Evolutionary conservation across 1,140 invertebrate genomes (phyloP), one percentile per base, ranked within the genome.

Genomic region (Mercenaria mercenaria): DNA sequence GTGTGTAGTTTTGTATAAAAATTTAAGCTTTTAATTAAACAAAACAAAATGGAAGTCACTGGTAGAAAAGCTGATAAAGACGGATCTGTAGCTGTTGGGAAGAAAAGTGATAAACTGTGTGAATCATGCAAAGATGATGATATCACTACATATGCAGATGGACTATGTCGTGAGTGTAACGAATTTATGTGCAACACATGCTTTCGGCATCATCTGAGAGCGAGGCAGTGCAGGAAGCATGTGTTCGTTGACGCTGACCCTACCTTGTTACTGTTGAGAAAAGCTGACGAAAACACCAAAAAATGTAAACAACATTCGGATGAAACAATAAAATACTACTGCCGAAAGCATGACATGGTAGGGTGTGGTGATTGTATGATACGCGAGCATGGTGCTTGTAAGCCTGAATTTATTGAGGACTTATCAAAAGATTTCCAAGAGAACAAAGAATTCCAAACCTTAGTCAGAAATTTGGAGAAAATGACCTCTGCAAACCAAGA

Each of bases 291-390:
- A 29, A n/a, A 72, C 2, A 34, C 6, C 2, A 26, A 29, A 18
- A 37, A 18, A 37, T 72, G 67, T 41, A 72, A 41, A 34, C 15
- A 29, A 20, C 67, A 72, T 72, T 3, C 67, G 29, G 29, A 34
- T 20, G 67, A 34, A 41, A 72, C 13, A 32, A 34, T 72, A 2
- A 72, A 72, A 72, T 72, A 20, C 32, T 72, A 72, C 18, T 72
- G 67, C 23, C 37, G 32, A 4, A 37, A 15, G 2, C 67, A 72
- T 41, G 67, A 72, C 2, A 4, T 11, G 2, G 37, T 72, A 29
- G 67, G 67, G 10, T 72, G 67, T 72, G 23, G 67, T 34, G 67
- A 72, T 23, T 72, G 67, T 41, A 72, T 72, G 32, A 23, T 72
- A 18, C 67, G 10, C 4, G 67, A 72, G 29, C 67, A 72, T 34